Conservation (phyloP, 2,113 vertebrate species). For the Odocoileus virginianus region DNA sequence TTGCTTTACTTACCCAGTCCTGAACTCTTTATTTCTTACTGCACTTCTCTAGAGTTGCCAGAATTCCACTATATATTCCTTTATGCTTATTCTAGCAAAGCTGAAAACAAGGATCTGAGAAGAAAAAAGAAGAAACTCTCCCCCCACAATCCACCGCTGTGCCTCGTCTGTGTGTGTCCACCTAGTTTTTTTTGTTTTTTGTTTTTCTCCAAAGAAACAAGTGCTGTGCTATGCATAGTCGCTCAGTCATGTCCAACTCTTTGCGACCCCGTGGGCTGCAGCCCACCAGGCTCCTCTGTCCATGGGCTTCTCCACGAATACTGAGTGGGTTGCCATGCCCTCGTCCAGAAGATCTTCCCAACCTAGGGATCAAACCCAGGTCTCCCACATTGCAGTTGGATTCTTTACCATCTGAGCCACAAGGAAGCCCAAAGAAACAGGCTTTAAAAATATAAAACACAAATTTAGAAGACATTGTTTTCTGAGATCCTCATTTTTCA, state of each 20-base stretch:
- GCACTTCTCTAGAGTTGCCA: not conserved
- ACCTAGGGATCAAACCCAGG: not conserved
- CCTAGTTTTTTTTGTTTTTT: not conserved
- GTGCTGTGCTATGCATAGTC: not conserved
- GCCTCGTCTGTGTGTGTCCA: not conserved
- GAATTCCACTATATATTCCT: not conserved
- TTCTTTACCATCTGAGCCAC: not conserved
- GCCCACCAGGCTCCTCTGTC: not conserved
- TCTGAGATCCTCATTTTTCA: not conserved
- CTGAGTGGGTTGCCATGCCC: not conserved
- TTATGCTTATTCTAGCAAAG: not conserved
- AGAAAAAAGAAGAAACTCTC: not conserved
- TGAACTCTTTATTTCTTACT: not conserved
- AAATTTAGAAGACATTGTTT: not conserved
- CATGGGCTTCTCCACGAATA: not conserved
- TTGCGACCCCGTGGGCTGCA: accelerated
- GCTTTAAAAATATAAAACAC: not conserved
- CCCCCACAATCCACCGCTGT: not conserved
- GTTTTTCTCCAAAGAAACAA: not conserved
- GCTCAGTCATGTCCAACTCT: accelerated
- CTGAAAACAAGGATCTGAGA: not conserved
- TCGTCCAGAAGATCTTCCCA: not conserved
- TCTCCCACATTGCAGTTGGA: not conserved
- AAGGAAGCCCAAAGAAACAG: not conserved
- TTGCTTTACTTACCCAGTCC: not conserved